These are phyloP conservation scores for Myripristis murdjan DNA, from an alignment of 2,797 vertebrate species.

Conservation along the genomic window DNA sequence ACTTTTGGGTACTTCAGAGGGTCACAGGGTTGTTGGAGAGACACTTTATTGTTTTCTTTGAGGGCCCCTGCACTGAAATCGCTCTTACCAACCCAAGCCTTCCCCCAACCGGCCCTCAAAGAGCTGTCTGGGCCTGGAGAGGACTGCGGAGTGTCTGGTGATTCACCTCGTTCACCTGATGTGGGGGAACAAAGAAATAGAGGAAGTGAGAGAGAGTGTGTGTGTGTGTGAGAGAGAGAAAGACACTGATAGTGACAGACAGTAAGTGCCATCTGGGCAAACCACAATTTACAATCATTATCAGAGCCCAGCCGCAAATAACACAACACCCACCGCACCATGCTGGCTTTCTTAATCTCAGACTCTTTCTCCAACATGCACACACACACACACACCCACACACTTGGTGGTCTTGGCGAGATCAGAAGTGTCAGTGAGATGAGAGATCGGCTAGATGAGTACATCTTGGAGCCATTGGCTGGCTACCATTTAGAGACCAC, in stretches of 20 bases:
- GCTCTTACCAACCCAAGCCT: constrained; percentile 1
- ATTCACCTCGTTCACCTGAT: constrained; percentile 11
- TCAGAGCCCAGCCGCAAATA: constrained; percentile 51
- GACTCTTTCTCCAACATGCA: constrained; percentile 9
- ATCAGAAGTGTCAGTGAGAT: constrained; percentile 59
- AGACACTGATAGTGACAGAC: constrained; percentile 36
- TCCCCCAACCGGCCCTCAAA: neutral
- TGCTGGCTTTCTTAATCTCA: constrained; percentile 22
- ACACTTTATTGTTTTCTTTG: constrained; percentile 17
- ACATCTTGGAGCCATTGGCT: constrained; percentile 74
- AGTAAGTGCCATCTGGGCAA: constrained; percentile 56
- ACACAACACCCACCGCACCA: constrained; percentile 24
- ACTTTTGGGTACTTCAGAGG: constrained; percentile 19
- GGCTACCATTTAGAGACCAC: constrained; percentile 55
- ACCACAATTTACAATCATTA: constrained; percentile 60
- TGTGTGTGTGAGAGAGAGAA: constrained; percentile 14
- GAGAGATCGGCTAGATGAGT: constrained; percentile 57
- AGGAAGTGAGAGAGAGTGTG: neutral
- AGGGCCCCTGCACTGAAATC: neutral
- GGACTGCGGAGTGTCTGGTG: neutral
- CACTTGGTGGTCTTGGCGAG: constrained; percentile 42
- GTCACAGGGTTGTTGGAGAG: constrained; percentile 9
- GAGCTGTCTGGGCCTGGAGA: constrained; percentile 9
- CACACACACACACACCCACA: constrained; percentile 14
- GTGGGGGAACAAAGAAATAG: neutral